These are phyloP conservation scores for Kobus ellipsiprymnus DNA, from an alignment of 2,113 vertebrate species.

Conservation along the genomic window DNA sequence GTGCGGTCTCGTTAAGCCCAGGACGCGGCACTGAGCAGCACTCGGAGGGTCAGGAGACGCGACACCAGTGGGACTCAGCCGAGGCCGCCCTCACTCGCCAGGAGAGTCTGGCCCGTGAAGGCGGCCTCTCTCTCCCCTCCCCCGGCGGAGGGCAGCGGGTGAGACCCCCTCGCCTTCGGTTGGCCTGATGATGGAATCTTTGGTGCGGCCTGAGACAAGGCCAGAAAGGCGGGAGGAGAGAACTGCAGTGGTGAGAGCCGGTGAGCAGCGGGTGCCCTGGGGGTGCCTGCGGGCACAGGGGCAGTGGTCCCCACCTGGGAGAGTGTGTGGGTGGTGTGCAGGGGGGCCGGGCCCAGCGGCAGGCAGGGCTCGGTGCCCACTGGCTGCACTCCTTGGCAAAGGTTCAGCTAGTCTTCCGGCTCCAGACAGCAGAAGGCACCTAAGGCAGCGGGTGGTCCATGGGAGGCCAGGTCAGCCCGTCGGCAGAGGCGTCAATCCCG, in stretches of 20 bases:
- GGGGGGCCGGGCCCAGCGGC: neutral
- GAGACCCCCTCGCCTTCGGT: neutral
- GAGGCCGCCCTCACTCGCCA: accelerated
- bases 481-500: constrained; percentile 45
- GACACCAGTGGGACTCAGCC: accelerated
- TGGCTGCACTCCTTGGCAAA: constrained; percentile 36
- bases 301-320: constrained; percentile 41
- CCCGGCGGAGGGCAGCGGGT: neutral
- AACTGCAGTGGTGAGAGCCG: constrained; percentile 29
- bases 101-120: constrained; percentile 48
- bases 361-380: neutral
- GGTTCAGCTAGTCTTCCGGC: constrained; percentile 41
- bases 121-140: constrained; percentile 49
- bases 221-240: constrained; percentile 4
- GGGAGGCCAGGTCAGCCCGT: constrained; percentile 72
- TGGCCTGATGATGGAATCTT: constrained; percentile 78
- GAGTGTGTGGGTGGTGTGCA: neutral
- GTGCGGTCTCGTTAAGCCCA: constrained; percentile 52
- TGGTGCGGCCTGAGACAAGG: constrained; percentile 78
- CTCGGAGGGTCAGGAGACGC: neutral
- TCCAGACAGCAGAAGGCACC: constrained; percentile 80
- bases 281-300: constrained; percentile 29
- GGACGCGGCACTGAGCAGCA: constrained; percentile 42
- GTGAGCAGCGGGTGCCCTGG: neutral
- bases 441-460: constrained; percentile 77